phyloP scores from a whole-genome alignment of 92 coral and sea anemone genomes.

The Micromussa lordhowensis region DNA sequence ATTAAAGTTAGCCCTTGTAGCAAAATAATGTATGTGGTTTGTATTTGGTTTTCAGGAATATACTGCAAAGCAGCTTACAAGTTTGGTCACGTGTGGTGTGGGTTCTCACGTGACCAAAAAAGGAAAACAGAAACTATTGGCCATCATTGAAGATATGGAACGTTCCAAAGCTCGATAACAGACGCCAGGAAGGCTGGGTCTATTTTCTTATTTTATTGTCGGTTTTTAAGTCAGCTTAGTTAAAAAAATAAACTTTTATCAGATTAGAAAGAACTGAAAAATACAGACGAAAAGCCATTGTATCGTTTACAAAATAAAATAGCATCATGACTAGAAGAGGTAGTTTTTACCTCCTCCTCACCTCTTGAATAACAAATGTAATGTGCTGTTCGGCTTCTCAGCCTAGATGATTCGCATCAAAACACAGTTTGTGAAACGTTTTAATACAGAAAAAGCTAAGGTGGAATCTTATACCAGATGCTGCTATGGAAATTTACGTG shows the following conservation, averaged over 20 bases:
- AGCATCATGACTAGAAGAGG: too few species aligned
- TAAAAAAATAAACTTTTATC: not conserved
- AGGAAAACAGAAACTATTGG: constrained; percentile 89
- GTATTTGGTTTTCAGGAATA: constrained; percentile 73
- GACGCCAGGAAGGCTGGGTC: not conserved
- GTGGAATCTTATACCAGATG: too few species aligned
- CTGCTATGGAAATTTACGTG: too few species aligned
- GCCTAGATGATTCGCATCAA: too few species aligned
- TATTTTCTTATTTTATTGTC: not conserved
- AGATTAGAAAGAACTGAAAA: too few species aligned
- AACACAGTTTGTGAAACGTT: too few species aligned
- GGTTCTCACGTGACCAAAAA: constrained; percentile 99
- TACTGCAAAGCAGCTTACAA: constrained; percentile 92
- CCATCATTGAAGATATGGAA: constrained; percentile 90
- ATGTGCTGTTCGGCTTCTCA: too few species aligned
- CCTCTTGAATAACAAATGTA: too few species aligned
- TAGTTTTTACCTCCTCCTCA: too few species aligned
- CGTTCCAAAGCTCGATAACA: constrained; percentile 80
- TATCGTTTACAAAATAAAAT: not conserved
- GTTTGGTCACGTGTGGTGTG: constrained; percentile 93
- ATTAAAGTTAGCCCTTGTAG: not conserved
- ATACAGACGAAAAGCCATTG: not conserved
- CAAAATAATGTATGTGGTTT: not conserved
- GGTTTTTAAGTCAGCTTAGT: not conserved
- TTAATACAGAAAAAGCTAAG: too few species aligned